Evolutionary conservation across 2,113 vertebrate genomes (phyloP).

Genomic region (Dissostichus mawsoni): DNA sequence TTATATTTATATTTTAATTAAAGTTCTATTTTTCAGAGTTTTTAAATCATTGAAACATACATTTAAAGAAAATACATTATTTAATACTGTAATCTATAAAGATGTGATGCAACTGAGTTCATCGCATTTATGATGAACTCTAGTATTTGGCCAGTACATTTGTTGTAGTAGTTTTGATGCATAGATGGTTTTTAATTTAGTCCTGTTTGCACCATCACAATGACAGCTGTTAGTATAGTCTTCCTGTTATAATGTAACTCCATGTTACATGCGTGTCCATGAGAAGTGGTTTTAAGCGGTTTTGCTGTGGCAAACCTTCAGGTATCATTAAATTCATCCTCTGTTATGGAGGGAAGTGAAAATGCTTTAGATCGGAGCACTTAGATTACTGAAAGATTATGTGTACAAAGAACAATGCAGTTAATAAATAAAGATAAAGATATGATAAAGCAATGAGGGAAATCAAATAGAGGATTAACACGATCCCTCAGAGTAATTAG

Average conservation of each 20-base stretch:
- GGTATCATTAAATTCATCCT: conserved; percentile 62
- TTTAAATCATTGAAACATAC: conserved; percentile 67
- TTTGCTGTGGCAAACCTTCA: conserved; percentile 69
- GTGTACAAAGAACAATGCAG: conserved; percentile 71
- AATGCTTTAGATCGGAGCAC: conserved; percentile 51
- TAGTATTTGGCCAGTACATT: conserved; percentile 23
- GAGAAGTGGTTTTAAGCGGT: conserved; percentile 86
- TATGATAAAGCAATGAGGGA: conserved; percentile 65
- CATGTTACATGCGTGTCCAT: conserved; percentile 16
- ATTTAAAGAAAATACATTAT: conserved; percentile 68
- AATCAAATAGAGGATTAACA: conserved; percentile 53
- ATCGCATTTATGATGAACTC: conserved; percentile 22
- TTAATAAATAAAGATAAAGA: conserved; percentile 63
- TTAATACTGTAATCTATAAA: conserved; percentile 64
- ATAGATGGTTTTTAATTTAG: conserved; percentile 10
- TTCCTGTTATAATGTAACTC: conserved; percentile 7
- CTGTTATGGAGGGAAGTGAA: conserved; percentile 27
- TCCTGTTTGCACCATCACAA: conserved; percentile 1
- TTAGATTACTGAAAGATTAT: conserved; percentile 50
- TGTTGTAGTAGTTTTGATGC: neutral
- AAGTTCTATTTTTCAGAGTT: conserved; percentile 72
- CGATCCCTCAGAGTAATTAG: conserved; percentile 58
- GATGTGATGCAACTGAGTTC: conserved; percentile 37
- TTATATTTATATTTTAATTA: conserved; percentile 83
- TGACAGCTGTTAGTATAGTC: conserved; percentile 21